These are phyloP conservation scores for Pseudopleuronectes americanus DNA, from an alignment of 2,797 vertebrate species.

Conservation along the genomic window DNA sequence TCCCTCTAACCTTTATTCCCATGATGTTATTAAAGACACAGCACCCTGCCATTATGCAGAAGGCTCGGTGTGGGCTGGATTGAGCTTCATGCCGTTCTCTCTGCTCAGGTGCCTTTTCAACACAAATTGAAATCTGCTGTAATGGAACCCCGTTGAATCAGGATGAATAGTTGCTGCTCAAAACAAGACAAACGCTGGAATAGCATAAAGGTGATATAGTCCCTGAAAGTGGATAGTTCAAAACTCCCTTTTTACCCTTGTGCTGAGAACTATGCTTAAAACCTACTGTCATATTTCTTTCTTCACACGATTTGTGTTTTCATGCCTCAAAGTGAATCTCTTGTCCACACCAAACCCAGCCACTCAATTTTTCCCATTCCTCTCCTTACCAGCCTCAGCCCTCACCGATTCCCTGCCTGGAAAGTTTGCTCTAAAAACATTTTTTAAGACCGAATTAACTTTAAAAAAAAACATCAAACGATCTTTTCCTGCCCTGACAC, in stretches of 20 bases:
- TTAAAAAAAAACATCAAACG: no score
- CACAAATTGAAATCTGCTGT: constrained; percentile 38
- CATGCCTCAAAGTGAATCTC: no score
- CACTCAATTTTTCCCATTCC: no score
- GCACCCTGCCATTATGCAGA: constrained; percentile 29
- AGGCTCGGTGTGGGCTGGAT: constrained; percentile 35
- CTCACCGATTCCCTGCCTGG: neutral
- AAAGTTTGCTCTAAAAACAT: neutral
- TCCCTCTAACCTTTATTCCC: constrained; percentile 18
- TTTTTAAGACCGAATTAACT: no score
- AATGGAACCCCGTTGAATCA: constrained; percentile 21
- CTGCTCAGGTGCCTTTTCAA: constrained; percentile 40
- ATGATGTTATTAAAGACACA: constrained; percentile 49
- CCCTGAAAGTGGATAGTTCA: no score
- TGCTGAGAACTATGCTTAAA: no score
- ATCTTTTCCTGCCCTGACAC: no score
- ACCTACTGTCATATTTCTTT: no score
- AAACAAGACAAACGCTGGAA: neutral
- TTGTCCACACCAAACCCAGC: no score
- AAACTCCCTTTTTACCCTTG: no score
- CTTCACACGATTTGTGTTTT: no score
- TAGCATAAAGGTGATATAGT: no score
- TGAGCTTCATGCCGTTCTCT: constrained; percentile 21
- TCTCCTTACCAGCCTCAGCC: neutral
- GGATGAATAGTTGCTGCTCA: constrained; percentile 17